Conservation (phyloP, 2,888 invertebrate species). For the Apeira syringaria region DNA sequence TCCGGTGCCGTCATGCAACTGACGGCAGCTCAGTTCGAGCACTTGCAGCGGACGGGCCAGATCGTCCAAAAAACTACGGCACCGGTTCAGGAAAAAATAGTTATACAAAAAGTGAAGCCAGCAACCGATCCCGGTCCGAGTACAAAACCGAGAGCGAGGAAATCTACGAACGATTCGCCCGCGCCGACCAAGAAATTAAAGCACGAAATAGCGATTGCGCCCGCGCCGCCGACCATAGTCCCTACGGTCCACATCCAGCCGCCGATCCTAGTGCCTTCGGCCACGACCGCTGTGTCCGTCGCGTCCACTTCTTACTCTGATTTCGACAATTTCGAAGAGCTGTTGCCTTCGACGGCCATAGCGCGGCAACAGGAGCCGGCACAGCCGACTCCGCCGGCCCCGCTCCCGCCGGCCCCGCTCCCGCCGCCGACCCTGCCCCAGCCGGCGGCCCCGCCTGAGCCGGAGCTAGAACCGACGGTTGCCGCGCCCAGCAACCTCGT, state of each 20-base stretch:
- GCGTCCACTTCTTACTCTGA: conserved; percentile 51
- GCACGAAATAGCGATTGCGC: conserved; percentile 33
- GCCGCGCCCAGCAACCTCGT: conserved; percentile 57
- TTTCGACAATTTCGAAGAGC: conserved; percentile 72
- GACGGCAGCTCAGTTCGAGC: conserved; percentile 78
- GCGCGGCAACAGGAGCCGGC: conserved; percentile 52
- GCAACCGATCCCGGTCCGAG: conserved; percentile 43
- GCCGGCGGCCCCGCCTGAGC: conserved; percentile 37
- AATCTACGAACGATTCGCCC: conserved; percentile 45
- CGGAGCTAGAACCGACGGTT: conserved; percentile 41
- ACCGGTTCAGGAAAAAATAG: conserved; percentile 54
- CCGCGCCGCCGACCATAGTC: background rate
- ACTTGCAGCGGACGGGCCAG: conserved; percentile 74
- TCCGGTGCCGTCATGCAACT: conserved; percentile 77
- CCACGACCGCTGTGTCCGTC: conserved; percentile 45
- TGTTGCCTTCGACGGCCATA: conserved; percentile 74
- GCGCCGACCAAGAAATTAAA: conserved; percentile 16
- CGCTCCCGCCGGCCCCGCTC: conserved; percentile 38
- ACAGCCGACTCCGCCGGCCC: conserved; percentile 13
- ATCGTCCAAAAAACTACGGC: conserved; percentile 63
- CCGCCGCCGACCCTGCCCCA: conserved; percentile 34
- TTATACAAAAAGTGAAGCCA: conserved; percentile 61
- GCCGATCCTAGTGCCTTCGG: conserved; percentile 33
- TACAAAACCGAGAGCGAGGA: conserved; percentile 56
- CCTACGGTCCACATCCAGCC: background rate